phyloP scores from a whole-genome alignment of 2,888 invertebrate genomes.

The Phorcus lineatus region DNA sequence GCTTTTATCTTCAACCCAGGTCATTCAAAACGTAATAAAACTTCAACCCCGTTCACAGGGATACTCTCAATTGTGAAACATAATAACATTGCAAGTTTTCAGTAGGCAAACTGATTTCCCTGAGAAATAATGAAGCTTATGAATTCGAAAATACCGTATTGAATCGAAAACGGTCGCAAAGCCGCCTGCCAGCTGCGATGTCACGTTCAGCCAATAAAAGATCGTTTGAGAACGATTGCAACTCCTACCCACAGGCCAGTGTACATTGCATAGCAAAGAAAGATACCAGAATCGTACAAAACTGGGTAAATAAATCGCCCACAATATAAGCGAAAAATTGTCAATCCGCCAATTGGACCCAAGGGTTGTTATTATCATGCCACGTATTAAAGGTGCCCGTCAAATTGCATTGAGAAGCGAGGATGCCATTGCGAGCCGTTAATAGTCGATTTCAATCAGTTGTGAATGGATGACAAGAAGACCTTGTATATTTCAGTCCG shows the following conservation, averaged over 20 bases:
- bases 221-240: constrained; percentile 4
- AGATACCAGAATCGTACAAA: constrained; percentile 9
- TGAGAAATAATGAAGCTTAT: constrained; percentile 17
- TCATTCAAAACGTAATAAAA: neutral
- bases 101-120: neutral
- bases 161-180: neutral
- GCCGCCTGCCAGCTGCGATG: neutral
- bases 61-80: neutral
- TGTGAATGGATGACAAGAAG: too few species aligned
- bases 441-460: too few species aligned
- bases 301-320: constrained; percentile 18
- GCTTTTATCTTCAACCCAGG: neutral
- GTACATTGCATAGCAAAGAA: neutral
- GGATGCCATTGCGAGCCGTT: too few species aligned
- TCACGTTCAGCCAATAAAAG: constrained; percentile 7
- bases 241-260: neutral
- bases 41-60: neutral
- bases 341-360: neutral
- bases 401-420: too few species aligned
- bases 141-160: neutral
- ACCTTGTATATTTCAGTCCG: too few species aligned
- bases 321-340: constrained; percentile 22
- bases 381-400: neutral
- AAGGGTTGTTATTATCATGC: neutral
- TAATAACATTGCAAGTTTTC: neutral